A percentile compares a stretch with the other conserved stretches of the same genome.
These are phyloP conservation scores for Sorex maritimensis DNA, from an alignment of 2,797 vertebrate species.

Conservation along the genomic window DNA sequence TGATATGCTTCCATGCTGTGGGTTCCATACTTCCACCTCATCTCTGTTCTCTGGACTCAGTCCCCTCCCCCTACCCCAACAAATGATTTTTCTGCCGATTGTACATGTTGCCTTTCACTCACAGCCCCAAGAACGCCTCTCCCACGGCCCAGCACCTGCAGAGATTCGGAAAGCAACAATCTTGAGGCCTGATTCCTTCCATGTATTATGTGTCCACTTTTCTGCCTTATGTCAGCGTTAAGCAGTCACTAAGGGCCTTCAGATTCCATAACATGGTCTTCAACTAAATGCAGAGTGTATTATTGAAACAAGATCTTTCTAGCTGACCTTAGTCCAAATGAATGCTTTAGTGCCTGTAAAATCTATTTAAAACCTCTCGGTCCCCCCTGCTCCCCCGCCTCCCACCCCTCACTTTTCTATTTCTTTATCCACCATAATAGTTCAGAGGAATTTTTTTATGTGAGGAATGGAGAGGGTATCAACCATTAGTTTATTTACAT, in stretches of 20 bases:
- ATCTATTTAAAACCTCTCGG: conserved; percentile 62
- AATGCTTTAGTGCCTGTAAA: conserved; percentile 64
- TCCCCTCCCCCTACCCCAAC: background rate
- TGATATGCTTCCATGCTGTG: background rate
- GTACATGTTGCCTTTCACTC: background rate
- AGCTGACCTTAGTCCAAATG: conserved; percentile 66
- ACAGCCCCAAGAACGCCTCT: background rate
- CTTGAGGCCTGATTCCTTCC: conserved; percentile 52
- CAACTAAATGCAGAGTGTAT: conserved; percentile 60
- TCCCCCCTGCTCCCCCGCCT: background rate
- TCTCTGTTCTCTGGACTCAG: background rate
- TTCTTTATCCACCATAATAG: conserved; percentile 16
- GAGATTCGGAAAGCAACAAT: conserved; percentile 61
- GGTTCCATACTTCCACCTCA: background rate
- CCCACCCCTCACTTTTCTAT: background rate
- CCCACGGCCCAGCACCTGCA: background rate
- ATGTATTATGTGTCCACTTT: conserved; percentile 71
- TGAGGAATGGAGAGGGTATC: conserved; percentile 49
- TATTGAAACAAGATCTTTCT: conserved; percentile 77
- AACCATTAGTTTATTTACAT: conserved; percentile 66
- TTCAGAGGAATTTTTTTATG: conserved; percentile 57
- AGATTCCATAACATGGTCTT: conserved; percentile 54
- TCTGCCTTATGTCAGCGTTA: conserved; percentile 73
- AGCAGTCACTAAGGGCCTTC: conserved; percentile 62
- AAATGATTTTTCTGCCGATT: background rate